Evolutionary conservation across 1,140 invertebrate genomes (phyloP).

Genomic region (Cepaea nemoralis): DNA sequence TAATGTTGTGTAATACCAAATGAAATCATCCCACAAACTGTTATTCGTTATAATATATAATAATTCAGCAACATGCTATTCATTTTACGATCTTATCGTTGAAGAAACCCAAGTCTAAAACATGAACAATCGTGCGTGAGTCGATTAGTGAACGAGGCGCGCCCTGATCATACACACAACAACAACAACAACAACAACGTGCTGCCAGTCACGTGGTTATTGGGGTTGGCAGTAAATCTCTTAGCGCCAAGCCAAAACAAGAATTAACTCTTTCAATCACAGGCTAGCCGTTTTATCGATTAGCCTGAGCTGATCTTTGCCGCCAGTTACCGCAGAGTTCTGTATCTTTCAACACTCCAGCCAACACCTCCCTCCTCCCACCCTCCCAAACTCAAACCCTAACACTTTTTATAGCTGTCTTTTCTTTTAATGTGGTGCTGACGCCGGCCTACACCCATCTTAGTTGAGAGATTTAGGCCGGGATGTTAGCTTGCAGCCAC

Average conservation of each 20-base stretch:
- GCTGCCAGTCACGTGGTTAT: no score
- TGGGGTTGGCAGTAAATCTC: neutral
- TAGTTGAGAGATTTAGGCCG: neutral
- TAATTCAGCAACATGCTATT: no score
- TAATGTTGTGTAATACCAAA: no score
- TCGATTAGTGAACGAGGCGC: no score
- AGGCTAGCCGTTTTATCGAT: neutral
- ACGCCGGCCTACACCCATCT: neutral
- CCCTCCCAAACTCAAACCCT: neutral
- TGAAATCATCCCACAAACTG: no score
- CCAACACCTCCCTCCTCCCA: conserved; percentile 8
- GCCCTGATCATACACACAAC: no score
- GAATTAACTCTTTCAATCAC: neutral
- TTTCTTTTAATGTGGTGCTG: neutral
- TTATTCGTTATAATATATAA: no score
- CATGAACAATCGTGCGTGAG: no score
- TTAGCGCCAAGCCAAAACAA: neutral
- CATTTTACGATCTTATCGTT: no score
- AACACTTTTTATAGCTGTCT: neutral
- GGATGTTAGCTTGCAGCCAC: neutral
- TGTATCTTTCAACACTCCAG: conserved; percentile 7
- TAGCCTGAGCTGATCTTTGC: neutral
- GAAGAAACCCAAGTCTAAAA: no score
- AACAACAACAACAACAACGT: no score
- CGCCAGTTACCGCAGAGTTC: neutral